Base-by-base conservation (phyloP, 2,888 invertebrate genomes). In the Bombylius discolor region DNA sequence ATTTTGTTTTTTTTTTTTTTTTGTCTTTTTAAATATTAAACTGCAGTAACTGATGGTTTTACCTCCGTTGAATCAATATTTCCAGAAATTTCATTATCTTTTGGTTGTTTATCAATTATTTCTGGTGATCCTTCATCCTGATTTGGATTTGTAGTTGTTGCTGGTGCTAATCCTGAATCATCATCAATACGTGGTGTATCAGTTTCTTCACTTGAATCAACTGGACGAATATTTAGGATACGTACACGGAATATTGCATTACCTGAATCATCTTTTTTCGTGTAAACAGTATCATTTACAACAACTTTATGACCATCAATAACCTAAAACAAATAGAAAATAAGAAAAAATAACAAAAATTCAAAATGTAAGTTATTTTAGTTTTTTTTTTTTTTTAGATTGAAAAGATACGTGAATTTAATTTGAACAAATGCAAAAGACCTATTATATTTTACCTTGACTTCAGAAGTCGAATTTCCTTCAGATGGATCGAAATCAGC, bases 251-350 rank as follows among this genome's bases (percentile, higher is more conserved):
- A 72, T 47, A 76, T 55, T 45, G 66, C 67, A 51, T 67, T 67
- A 4, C 67, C 65, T 36, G 64, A 65, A 23, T 70, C 68, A 60
- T 74, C 72, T n/a, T 72, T 71, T 51, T 68, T 67, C 13, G 63
- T 62, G 63, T 75, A 78, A n/a, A 75, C 73, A 7, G 79, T 80
- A 64, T 79, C 78, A 64, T 80, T 80, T 56, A 79, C 72, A 61
- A 78, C 79, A 58, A 80, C 75, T 53, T 76, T 72, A 64, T 79
- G 79, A 39, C 79, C 78, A 64, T 78, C 70, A 63, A 79, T 75
- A 55, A 79, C 63, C 79, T 80, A 62, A 8, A 42, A 11, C 11
- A 11, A 42, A 42, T 42, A 5, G 39, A 11, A 5, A 50, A 34
- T 23, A 49, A 54, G 48, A 49, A 12, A 13, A 33, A 51, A 47